Conservation (phyloP, 2,797 vertebrate genomes). For the Cynopterus sphinx region DNA sequence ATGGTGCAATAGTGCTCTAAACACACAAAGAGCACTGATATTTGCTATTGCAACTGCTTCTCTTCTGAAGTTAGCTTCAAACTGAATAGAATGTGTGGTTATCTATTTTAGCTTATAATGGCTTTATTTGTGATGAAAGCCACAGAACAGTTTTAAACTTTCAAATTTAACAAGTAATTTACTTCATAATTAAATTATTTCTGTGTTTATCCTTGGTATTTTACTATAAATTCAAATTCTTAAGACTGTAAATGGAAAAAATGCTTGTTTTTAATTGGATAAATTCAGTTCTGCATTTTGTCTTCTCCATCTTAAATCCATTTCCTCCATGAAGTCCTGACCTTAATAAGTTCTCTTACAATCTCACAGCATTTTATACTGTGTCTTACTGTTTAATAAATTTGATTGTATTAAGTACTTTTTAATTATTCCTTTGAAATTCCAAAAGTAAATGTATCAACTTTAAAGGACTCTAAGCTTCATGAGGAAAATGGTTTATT, state of each 20-base stretch:
- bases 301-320: background rate
- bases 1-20: background rate
- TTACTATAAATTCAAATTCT: background rate
- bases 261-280: background rate
- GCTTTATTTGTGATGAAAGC: background rate
- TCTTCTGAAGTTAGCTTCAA: background rate
- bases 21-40: background rate
- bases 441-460: background rate
- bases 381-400: slow-evolving; percentile 8
- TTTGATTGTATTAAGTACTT: background rate
- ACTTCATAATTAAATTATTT: background rate
- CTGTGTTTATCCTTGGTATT: background rate
- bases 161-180: background rate
- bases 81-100: background rate
- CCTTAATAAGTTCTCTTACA: background rate
- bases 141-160: background rate
- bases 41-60: background rate
- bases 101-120: background rate
- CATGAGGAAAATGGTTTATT: background rate
- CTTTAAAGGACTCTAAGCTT: background rate
- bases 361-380: background rate
- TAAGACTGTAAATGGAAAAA: background rate
- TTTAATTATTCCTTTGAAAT: slow-evolving; percentile 19
- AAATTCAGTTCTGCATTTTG: background rate
- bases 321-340: background rate